These are phyloP conservation scores for Hypothenemus hampei DNA, from an alignment of 1,140 invertebrate genomes.

Conservation along the genomic window DNA sequence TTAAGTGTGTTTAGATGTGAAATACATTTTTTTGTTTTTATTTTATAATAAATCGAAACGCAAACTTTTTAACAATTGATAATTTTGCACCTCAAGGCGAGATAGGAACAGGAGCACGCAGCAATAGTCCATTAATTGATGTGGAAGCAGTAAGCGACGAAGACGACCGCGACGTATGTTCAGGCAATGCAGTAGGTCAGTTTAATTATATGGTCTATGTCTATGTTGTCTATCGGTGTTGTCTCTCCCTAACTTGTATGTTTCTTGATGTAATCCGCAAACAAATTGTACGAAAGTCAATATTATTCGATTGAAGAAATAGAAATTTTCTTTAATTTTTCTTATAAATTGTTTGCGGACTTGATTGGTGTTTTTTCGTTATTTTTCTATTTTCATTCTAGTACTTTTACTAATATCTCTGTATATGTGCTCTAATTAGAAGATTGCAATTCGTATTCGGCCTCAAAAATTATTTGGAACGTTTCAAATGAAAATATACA, in stretches of 20 bases:
- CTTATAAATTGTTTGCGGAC: slow-evolving; percentile 4
- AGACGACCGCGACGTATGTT: slow-evolving; percentile 50
- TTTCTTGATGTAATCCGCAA: slow-evolving; percentile 21
- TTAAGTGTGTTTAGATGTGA: too few species aligned
- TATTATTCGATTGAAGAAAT: neutral
- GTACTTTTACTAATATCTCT: slow-evolving; percentile 3
- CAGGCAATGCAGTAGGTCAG: slow-evolving; percentile 57
- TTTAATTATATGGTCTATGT: slow-evolving; percentile 42
- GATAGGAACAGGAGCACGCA: slow-evolving; percentile 57
- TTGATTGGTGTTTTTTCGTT: slow-evolving; percentile 6
- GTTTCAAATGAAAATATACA: too few species aligned
- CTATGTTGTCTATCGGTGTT: slow-evolving; percentile 43
- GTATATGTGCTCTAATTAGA: too few species aligned
- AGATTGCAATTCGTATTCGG: too few species aligned
- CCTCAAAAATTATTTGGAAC: too few species aligned
- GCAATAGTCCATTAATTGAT: slow-evolving; percentile 66
- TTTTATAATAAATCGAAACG: too few species aligned
- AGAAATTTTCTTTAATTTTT: neutral
- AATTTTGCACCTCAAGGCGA: slow-evolving; percentile 52
- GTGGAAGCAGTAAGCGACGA: slow-evolving; percentile 70
- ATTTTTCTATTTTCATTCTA: neutral
- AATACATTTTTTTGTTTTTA: too few species aligned
- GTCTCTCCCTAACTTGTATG: slow-evolving; percentile 34
- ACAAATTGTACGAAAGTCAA: too few species aligned
- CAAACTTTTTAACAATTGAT: too few species aligned